These are phyloP conservation scores for Calliopsis andreniformis DNA, from an alignment of 1,140 invertebrate genomes.

Conservation along the genomic window DNA sequence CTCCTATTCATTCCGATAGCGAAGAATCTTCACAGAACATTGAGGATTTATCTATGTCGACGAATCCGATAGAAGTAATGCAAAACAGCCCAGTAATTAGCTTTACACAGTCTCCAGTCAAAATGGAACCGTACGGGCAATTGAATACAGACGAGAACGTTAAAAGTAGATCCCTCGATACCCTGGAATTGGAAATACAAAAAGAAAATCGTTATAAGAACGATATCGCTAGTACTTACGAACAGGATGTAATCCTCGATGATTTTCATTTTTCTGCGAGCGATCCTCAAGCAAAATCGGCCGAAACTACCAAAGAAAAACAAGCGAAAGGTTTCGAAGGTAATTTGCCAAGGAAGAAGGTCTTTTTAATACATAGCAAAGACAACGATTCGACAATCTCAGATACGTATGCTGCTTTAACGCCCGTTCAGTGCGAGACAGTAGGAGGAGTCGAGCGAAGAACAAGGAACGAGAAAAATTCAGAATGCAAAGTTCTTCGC, in stretches of 20 bases:
- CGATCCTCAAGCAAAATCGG: conserved; percentile 15
- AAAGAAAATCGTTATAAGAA: conserved; percentile 45
- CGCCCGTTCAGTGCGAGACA: conserved; percentile 48
- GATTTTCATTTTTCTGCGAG: conserved; percentile 39
- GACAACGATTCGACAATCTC: neutral
- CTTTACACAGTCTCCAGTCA: conserved; percentile 75
- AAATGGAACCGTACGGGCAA: conserved; percentile 65
- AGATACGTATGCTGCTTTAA: conserved; percentile 22
- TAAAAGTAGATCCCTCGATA: conserved; percentile 54
- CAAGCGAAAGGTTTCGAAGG: neutral
- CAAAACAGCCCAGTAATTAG: conserved; percentile 78
- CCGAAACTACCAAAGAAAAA: neutral
- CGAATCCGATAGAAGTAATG: conserved; percentile 78
- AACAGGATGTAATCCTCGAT: conserved; percentile 18
- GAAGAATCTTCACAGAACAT: conserved; percentile 76
- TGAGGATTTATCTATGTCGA: conserved; percentile 69
- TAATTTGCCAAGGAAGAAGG: neutral
- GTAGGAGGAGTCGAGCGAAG: conserved; percentile 25
- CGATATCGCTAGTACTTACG: neutral
- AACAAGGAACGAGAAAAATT: conserved; percentile 20
- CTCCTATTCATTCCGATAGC: conserved; percentile 78
- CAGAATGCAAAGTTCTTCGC: neutral
- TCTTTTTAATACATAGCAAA: conserved; percentile 4
- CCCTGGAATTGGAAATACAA: conserved; percentile 71
- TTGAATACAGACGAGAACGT: conserved; percentile 45